Evolutionary conservation across 2,797 vertebrate species (phyloP).

Genomic region (Trachurus trachurus): DNA sequence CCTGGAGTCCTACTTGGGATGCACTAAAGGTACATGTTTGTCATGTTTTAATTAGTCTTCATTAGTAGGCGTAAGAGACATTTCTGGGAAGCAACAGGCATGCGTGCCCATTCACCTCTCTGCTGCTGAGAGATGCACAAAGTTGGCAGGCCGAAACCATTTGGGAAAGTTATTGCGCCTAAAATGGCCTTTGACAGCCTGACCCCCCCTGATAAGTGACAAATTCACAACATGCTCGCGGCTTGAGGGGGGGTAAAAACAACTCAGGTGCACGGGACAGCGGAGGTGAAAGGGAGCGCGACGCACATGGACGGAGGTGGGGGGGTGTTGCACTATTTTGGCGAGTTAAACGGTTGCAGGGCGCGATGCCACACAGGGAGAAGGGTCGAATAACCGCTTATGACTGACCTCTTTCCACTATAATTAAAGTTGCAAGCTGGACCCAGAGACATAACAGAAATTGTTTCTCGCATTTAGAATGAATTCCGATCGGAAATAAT

Average conservation of each 20-base stretch:
- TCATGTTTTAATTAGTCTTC: slow-evolving; percentile 71
- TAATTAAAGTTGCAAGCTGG: slow-evolving; percentile 76
- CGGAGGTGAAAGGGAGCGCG: slow-evolving; percentile 74
- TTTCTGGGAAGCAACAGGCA: slow-evolving; percentile 57
- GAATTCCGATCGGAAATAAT: slow-evolving; percentile 33
- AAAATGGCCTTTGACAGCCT: slow-evolving; percentile 63
- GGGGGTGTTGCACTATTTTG: slow-evolving; percentile 72
- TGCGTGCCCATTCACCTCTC: slow-evolving; percentile 40
- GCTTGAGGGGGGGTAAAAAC: slow-evolving; percentile 78
- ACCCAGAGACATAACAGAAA: slow-evolving; percentile 54
- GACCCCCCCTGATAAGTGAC: slow-evolving; percentile 63
- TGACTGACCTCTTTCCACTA: slow-evolving; percentile 75
- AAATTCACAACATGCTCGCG: slow-evolving; percentile 69
- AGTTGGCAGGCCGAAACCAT: slow-evolving; percentile 68
- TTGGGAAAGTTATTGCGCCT: slow-evolving; percentile 72
- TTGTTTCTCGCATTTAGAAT: slow-evolving; percentile 60
- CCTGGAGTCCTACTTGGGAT: slow-evolving; percentile 47
- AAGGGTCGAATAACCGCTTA: slow-evolving; percentile 61
- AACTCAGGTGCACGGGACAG: slow-evolving; percentile 71
- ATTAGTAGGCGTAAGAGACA: slow-evolving; percentile 63
- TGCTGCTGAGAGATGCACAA: slow-evolving; percentile 67
- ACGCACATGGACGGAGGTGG: slow-evolving; percentile 65
- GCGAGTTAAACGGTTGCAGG: slow-evolving; percentile 67
- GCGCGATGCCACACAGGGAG: slow-evolving; percentile 84
- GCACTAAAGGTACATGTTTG: slow-evolving; percentile 67